Base-by-base conservation (phyloP, 30 jellyfish, hydroid and myxozoan genomes). In the Turritopsis rubra region DNA sequence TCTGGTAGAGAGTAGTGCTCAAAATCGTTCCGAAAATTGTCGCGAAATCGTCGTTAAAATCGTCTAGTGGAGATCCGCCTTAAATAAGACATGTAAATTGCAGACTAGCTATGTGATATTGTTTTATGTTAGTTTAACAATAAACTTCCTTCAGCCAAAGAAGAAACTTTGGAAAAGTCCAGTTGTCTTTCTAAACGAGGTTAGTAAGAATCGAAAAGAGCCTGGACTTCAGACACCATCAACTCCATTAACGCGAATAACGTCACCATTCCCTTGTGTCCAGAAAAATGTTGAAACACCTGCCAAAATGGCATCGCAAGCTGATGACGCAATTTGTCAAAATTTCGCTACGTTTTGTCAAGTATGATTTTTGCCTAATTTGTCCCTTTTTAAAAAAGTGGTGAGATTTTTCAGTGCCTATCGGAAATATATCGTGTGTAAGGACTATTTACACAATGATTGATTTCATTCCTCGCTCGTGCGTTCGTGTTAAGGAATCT, bases 101-200 rank as follows among this genome's bases (percentile, higher is more conserved):
- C n/a, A n/a, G n/a, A n/a, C n/a, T n/a, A n/a, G n/a, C n/a, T n/a
- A n/a, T n/a, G n/a, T n/a, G n/a, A n/a, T n/a, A n/a, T n/a, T n/a
- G n/a, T n/a, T n/a, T n/a, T n/a, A n/a, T n/a, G n/a, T n/a, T n/a
- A n/a, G n/a, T n/a, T n/a, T n/a, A n/a, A n/a, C n/a, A n/a, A n/a
- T n/a, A n/a, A n/a, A n/a, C n/a, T 24, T 74, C 53, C 22, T 79
- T 1, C 30, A 79, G 87, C 29, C 53, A 13, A 80, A 65, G 65
- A 53, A 65, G 53, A 80, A 80, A 70, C 79, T 80, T 25, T 80
- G 84, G 83, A 80, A 80, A 65, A 80, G 87, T 53, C 87, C 87
- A 18, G 87, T 80, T 19, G 87, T 80, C 52, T 29, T 70, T 9
- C 7, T 53, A 16, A 53, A 21, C 54, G 79, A 52, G 13, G 13